These are phyloP conservation scores for Chloroceryle inda DNA, from an alignment of 2,797 vertebrate genomes.

Conservation along the genomic window DNA sequence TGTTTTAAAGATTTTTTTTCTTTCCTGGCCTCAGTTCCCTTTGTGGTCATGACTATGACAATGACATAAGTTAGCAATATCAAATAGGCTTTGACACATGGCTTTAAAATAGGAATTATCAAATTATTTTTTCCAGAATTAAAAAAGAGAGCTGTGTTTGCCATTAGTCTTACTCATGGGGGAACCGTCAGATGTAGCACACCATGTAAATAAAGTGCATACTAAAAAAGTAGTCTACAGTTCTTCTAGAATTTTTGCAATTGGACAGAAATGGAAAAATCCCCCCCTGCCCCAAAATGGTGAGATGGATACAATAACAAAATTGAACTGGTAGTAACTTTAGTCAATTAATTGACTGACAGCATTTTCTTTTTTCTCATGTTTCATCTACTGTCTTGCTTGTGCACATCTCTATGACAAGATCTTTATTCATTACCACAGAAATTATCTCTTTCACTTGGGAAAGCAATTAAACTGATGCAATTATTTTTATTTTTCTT, in stretches of 20 bases:
- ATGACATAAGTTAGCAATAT: not conserved
- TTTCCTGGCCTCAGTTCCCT: not conserved
- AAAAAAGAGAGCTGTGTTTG: fast-evolving
- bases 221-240: not conserved
- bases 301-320: not conserved
- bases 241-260: not conserved
- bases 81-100: not conserved
- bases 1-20: not conserved
- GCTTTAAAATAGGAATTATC: not conserved
- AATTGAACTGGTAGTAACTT: not conserved
- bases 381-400: not conserved
- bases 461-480: not conserved
- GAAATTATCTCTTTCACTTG: not conserved
- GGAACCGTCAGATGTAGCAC: not conserved
- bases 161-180: not conserved
- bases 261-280: not conserved
- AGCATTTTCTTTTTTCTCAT: not conserved
- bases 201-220: not conserved
- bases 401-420: not conserved
- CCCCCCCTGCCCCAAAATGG: too few relatives aligned
- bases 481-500: not conserved
- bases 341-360: not conserved
- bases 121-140: not conserved
- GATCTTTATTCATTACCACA: not conserved
- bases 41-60: not conserved